Evolutionary conservation across 2,888 invertebrate genomes (phyloP).

Genomic region (Furcula furcula): DNA sequence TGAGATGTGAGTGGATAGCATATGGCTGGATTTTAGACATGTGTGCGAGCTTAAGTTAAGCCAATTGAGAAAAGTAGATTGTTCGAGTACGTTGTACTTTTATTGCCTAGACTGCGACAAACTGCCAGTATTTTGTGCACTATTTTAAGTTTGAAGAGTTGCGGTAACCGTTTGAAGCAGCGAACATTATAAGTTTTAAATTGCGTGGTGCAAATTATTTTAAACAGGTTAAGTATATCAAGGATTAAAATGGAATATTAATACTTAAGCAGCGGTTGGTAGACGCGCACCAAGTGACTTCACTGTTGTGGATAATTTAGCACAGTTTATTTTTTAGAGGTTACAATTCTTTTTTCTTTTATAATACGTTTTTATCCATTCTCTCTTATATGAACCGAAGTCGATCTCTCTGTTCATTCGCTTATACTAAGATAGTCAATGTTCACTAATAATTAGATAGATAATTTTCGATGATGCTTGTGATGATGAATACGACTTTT

Average conservation of each 20-base stretch:
- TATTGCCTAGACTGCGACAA: background rate
- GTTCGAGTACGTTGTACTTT: background rate
- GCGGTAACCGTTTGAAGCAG: background rate
- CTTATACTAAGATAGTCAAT: too few relatives aligned
- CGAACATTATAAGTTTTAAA: background rate
- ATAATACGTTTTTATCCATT: too few relatives aligned
- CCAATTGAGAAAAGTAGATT: constrained; percentile 2
- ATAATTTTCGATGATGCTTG: too few relatives aligned
- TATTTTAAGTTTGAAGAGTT: constrained; percentile 1
- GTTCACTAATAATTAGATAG: too few relatives aligned
- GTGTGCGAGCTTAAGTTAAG: background rate
- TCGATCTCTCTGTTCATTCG: too few relatives aligned
- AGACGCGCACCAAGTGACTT: too few relatives aligned
- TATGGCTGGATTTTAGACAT: background rate
- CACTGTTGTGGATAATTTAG: too few relatives aligned
- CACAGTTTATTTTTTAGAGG: too few relatives aligned
- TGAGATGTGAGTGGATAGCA: background rate
- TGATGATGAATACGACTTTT: too few relatives aligned
- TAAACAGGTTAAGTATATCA: background rate
- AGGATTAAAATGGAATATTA: background rate
- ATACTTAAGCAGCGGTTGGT: background rate
- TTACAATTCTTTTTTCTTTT: too few relatives aligned
- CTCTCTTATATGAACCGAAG: too few relatives aligned
- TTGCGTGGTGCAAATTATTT: background rate
- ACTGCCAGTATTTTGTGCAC: constrained; percentile 1